Evolutionary conservation across 2,888 invertebrate genomes (phyloP), one percentile per base, ranked within the genome.

Genomic region (Volucella inanis): DNA sequence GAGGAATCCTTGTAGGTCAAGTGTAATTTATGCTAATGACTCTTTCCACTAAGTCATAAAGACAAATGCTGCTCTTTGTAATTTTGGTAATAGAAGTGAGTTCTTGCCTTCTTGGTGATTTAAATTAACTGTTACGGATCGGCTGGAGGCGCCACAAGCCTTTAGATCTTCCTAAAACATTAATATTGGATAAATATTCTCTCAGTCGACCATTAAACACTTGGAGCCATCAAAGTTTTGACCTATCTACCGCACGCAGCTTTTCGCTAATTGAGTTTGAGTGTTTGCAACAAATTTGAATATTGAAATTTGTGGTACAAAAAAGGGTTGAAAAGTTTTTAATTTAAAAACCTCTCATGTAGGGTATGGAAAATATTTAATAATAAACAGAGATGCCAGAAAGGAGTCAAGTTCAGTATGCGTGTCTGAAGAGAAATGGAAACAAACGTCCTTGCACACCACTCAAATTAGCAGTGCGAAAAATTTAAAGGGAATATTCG

Each of bases 11-110:
- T 31, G 31, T 31, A 55, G 80, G 84, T 85, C 80, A 85, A 85
- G 84, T 85, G 80, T 85, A 85, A 80, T 85, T 80, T 85, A 80
- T 85, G 84, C 76, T 85, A 85, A 85, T 80, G 84, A 80, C 70
- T 84, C 79, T 75, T 57, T 61, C 43, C 61, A 47, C 57, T 70
- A 61, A 84, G 70, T 57, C 50, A n/a, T 62, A 15, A 45, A 59
- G 15, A 57, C 39, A 43, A 31, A 45, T 22, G n/a, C 12, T 52
- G 31, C 61, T 59, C 22, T 38, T 50, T 70, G 47, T 54, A 52
- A 4, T 61, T 49, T 57, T 47, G 61, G 10, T 64, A 55, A 71
- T 62, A 64, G 70, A 50, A 75, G 57, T 70, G 61, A 79, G 57
- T 70, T 75, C 75, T 70, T 64, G 75, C 75, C 65, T 61, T 59